Base-by-base conservation (phyloP, 2,797 vertebrate species). In the Cirrhinus molitorella region DNA sequence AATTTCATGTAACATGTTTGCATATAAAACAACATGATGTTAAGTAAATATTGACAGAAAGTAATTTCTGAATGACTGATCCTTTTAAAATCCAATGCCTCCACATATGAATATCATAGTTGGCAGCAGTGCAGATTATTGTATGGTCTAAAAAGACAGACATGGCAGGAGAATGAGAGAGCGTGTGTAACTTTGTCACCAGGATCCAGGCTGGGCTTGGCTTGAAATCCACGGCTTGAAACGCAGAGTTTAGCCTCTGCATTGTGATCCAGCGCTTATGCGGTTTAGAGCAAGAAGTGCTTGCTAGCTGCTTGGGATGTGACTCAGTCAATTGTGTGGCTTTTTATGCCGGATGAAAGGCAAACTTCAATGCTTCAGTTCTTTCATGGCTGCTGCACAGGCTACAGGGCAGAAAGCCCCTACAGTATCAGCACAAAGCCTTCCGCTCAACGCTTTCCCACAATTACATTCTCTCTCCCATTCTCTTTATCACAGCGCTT, bases 281-380 rank as follows among this genome's bases (percentile, higher is more conserved):
- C 25, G 25, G 61, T 68, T 71, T 67, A n/a, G 81, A 83, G 23
- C 55, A 73, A n/a, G 66, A 81, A 79, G 85, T 45, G 78, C 51
- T 85, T 70, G 55, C 74, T 66, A 65, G 63, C 72, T 53, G 43
- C 85, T 83, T 79, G 77, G 66, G 51, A 66, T 70, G 51, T 71
- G 63, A 81, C 93, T 92, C 92, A 92, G 92, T 93, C 90, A 91
- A 91, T 93, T 92, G 88, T 88, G 88, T 88, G 87, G 92, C 91
- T 85, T 94, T 93, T 94, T 92, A 93, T 92, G 92, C 88, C 77
- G 92, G 92, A 93, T 94, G 92, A 95, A 94, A 95, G 93, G 93
- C 91, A 90, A 82, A 73, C 70, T 94, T 92, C 91, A 94, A 91
- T 93, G 93, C 92, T 89, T 40, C 85, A 90, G 91, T 89, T 92